These are phyloP conservation scores for Nemotelus nigrinus DNA, from an alignment of 2,888 invertebrate species.

Conservation along the genomic window DNA sequence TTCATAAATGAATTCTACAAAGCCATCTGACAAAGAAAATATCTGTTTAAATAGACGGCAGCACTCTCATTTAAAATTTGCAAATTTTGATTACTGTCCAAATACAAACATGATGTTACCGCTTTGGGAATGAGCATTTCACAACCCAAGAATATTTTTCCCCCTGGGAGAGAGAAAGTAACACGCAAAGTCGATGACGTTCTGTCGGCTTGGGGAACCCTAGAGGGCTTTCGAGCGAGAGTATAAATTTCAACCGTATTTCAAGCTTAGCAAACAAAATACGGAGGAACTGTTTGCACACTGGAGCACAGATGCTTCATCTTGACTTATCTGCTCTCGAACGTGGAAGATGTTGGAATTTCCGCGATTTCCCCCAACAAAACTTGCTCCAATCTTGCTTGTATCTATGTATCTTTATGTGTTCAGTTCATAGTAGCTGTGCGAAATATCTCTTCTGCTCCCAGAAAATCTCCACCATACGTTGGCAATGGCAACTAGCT, in stretches of 20 bases:
- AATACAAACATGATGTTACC: too few species aligned
- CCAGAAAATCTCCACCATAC: constrained; percentile 15
- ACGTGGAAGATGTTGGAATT: background rate
- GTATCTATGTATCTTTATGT: too few species aligned
- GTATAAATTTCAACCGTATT: background rate
- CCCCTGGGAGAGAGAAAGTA: constrained; percentile 1
- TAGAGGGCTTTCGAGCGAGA: constrained; percentile 29
- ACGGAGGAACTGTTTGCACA: background rate
- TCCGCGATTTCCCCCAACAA: background rate
- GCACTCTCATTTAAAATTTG: too few species aligned
- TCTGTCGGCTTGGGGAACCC: constrained; percentile 17
- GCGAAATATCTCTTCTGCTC: background rate
- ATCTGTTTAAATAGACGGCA: too few species aligned
- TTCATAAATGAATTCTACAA: too few species aligned
- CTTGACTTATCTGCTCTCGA: background rate
- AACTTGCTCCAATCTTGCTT: background rate
- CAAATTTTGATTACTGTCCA: too few species aligned
- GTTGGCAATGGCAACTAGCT: too few species aligned
- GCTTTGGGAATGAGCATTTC: too few species aligned
- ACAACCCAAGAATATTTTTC: background rate
- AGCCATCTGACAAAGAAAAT: too few species aligned
- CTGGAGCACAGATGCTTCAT: constrained; percentile 31
- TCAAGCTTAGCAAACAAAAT: too few species aligned
- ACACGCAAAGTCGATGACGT: constrained; percentile 2
- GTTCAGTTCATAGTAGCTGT: too few species aligned